Conservation (phyloP, 2,888 invertebrate species). For the Dryocosmus kuriphilus region DNA sequence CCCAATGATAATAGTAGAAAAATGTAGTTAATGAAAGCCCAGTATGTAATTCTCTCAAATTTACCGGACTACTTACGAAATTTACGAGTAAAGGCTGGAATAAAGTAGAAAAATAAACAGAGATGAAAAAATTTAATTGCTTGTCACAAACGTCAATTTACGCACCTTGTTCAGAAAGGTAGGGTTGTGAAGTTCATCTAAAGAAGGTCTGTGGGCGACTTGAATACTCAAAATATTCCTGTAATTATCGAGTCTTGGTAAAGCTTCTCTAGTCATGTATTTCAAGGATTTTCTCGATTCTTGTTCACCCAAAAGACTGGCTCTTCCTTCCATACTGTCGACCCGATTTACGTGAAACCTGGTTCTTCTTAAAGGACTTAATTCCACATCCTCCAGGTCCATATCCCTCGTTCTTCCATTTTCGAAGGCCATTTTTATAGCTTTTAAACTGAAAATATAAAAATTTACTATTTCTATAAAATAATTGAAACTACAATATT, state of each 20-base stretch:
- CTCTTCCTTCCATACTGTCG: constrained; percentile 78
- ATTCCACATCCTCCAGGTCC: constrained; percentile 72
- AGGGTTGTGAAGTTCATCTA: constrained; percentile 93
- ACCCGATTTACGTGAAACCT: constrained; percentile 83
- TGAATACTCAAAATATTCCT: constrained; percentile 93
- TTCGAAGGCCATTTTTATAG: constrained; percentile 67
- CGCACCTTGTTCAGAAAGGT: constrained; percentile 88
- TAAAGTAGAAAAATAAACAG: not conserved
- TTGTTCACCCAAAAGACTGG: constrained; percentile 74
- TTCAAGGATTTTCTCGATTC: constrained; percentile 73
- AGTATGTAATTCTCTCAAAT: no score
- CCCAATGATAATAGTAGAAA: no score
- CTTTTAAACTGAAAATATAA: constrained; percentile 9
- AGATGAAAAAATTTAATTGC: not conserved
- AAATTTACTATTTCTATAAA: not conserved
- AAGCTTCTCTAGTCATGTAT: constrained; percentile 90
- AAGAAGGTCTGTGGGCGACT: constrained; percentile 90
- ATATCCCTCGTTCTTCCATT: constrained; percentile 64
- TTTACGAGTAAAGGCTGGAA: not conserved
- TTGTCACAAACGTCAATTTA: not conserved
- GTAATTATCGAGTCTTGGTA: constrained; percentile 93
- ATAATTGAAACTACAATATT: no score
- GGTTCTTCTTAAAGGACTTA: constrained; percentile 77
- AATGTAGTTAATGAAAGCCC: no score
- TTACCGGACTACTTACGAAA: no score